Base-by-base conservation (phyloP, 2,888 invertebrate genomes). In the Chloroclystis v-ata region DNA sequence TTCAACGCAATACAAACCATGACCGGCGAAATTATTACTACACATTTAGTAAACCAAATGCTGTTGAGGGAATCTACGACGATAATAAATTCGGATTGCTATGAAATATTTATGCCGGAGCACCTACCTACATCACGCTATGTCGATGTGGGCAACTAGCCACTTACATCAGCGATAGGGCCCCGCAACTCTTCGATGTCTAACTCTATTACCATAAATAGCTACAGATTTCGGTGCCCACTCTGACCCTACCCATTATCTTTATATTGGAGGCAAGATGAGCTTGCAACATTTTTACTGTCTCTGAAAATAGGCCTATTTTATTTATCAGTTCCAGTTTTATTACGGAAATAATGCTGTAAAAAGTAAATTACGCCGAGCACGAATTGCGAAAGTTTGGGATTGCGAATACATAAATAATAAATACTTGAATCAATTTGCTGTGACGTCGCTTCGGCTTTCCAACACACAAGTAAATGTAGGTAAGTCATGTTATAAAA, bases 201-300 rank as follows among this genome's bases (percentile, higher is more conserved):
- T 63, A 65, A 60, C 63, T 68, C 63, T 61, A 74, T 78, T 75
- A 78, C 66, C 73, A 77, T 78, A 70, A 77, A 75, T 72, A 71
- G 69, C 65, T 69, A 69, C 67, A 68, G 72, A 73, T 73, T 77
- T 69, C 61, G 65, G 63, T 55, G 59, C 63, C 62, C 61, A 65
- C 63, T 61, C 69, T 67, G 64, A 70, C 74, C 75, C 68, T 61
- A 60, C 64, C 69, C 67, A 72, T 73, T 72, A 71, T 76, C 68
- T 67, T 35, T 67, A 69, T 65, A 69, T 72, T 71, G 66, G 65
- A 58, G 59, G 59, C 47, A 61, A 59, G 64, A 72, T 76, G 75
- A 78, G 60, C 70, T 63, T 32, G 72, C 70, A 70, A 75, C 70
- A 71, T 74, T 74, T 71, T 75, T 69, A 64, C 65, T 59, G 58